Evolutionary conservation across 1,140 invertebrate species (phyloP).

Genomic region (Doryteuthis pealeii): DNA sequence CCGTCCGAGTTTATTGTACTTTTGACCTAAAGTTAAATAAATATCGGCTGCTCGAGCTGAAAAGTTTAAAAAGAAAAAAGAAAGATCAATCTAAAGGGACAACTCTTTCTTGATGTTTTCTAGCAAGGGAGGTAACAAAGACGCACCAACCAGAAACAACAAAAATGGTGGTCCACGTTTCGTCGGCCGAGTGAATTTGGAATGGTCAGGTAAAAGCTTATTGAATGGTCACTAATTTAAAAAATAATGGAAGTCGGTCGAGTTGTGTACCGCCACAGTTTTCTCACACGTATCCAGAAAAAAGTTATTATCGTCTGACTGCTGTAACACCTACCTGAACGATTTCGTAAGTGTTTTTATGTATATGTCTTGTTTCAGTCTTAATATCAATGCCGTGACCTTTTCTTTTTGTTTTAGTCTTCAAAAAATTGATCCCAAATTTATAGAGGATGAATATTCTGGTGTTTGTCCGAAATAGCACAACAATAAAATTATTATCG

Average conservation of each 20-base stretch:
- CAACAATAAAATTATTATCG: too few species aligned
- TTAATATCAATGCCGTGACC: too few species aligned
- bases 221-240: conserved; percentile 40
- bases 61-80: too few species aligned
- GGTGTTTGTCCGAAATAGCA: too few species aligned
- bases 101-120: neutral
- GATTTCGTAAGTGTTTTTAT: conserved; percentile 26
- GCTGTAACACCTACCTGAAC: conserved; percentile 39
- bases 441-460: too few species aligned
- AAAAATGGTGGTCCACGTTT: neutral
- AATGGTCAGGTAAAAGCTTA: conserved; percentile 35
- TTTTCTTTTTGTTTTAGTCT: too few species aligned
- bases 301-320: conserved; percentile 40
- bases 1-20: too few species aligned
- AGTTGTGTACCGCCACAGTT: conserved; percentile 37
- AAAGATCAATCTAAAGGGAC: too few species aligned
- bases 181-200: neutral
- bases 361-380: neutral
- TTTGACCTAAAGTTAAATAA: too few species aligned
- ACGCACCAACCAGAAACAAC: neutral
- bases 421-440: too few species aligned
- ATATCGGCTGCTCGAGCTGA: too few species aligned
- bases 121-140: neutral
- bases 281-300: conserved; percentile 38
- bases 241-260: conserved; percentile 44